These are phyloP conservation scores for Pristionchus japonicus DNA, from an alignment of 2,888 invertebrate genomes.

Conservation along the genomic window DNA sequence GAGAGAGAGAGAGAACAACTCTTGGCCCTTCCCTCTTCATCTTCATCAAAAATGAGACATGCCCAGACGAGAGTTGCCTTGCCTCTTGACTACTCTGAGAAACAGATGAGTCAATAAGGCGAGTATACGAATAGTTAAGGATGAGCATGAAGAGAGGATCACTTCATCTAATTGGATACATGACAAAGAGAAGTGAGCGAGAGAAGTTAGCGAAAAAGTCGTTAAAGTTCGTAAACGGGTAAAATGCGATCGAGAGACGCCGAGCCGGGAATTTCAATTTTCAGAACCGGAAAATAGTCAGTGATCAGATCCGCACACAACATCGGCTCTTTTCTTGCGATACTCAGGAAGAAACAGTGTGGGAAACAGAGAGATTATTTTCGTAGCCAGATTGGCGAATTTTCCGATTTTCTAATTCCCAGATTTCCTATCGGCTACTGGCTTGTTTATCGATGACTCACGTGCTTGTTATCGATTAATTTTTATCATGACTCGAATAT, in stretches of 20 bases:
- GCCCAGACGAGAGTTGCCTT: neutral
- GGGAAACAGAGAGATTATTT: neutral
- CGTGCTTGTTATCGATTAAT: neutral
- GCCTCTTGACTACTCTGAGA: neutral
- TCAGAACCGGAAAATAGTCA: neutral
- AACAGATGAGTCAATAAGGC: neutral
- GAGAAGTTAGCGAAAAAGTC: constrained; percentile 15
- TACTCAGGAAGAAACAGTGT: neutral
- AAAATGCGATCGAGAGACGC: neutral
- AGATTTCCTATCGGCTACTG: neutral
- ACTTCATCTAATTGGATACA: constrained; percentile 25
- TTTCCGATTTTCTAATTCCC: too few relatives aligned
- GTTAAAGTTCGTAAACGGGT: constrained; percentile 23
- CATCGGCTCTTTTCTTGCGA: neutral
- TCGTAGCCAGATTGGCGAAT: neutral
- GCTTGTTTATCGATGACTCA: neutral
- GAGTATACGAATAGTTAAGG: neutral
- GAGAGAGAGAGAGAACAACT: neutral
- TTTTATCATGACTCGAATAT: neutral
- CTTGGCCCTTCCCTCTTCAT: neutral
- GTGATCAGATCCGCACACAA: neutral
- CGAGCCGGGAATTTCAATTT: neutral
- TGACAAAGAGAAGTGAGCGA: neutral
- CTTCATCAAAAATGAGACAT: constrained; percentile 30
- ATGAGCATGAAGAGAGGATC: neutral